Conservation (phyloP, 2,888 invertebrate species). For the Hetaerina titia region DNA sequence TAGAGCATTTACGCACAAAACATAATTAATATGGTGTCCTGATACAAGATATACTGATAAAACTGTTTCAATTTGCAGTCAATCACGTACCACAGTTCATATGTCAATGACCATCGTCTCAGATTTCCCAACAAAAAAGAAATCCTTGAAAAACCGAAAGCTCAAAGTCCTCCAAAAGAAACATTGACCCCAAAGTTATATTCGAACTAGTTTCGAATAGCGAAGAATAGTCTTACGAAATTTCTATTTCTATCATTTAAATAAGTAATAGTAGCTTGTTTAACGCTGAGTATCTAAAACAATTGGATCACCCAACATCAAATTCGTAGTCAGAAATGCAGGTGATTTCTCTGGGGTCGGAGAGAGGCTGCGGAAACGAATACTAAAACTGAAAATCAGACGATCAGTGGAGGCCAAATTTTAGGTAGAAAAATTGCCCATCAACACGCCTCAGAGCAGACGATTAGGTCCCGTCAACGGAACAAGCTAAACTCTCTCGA, state of each 20-base stretch:
- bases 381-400: not conserved
- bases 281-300: not conserved
- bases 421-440: not conserved
- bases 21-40: not conserved
- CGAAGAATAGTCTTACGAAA: not conserved
- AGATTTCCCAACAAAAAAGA: not conserved
- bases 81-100: not conserved
- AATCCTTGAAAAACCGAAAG: slow-evolving; percentile 24
- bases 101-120: not conserved
- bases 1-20: not conserved
- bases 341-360: not conserved
- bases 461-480: not conserved
- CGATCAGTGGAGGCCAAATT: not conserved
- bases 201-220: slow-evolving; percentile 5
- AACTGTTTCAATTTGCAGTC: not conserved
- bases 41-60: not conserved
- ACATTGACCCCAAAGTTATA: not conserved
- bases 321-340: not conserved
- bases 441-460: not conserved
- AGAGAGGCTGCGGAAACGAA: not conserved
- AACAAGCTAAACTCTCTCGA: not conserved
- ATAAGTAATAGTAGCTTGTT: not conserved
- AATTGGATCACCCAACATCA: not conserved
- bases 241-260: not conserved
- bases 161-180: not conserved